Evolutionary conservation across 23 tunicate species (phyloP), one percentile per base, ranked within the genome.

Genomic region (Halocynthia aurantium): DNA sequence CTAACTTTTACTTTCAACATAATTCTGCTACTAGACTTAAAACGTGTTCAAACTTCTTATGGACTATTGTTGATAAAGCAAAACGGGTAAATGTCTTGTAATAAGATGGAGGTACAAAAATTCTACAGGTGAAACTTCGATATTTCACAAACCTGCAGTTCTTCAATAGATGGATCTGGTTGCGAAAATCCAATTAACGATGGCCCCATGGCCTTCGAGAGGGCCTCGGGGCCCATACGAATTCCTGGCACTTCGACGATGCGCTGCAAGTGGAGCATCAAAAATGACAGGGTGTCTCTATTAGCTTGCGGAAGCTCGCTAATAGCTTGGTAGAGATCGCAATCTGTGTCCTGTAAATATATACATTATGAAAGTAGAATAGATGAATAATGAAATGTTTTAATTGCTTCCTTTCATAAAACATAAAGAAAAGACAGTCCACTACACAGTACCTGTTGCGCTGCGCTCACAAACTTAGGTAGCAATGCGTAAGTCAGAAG

Each of bases 131-230:
- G 44, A 31, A 31, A 31, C 44, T 31, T 31, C 4, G 18, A 50
- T 8, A 7, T 54, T 8, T 8, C 22, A 21, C 52, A 53, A 53
- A 84, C 89, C 86, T 87, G 93, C 52, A 92, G 12, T 15, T 86
- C 98, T 0, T 74, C 51, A 20, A 92, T 49, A 12, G 82, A 55
- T 7, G 98, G 98, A 40, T 92, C 92, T 11, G 77, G 71, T 8
- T 69, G 69, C n/a, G 81, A 44, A 70, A 71, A 92, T 13, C 98
- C 98, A n/a, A 86, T 82, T 6, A 92, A 54, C 0, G 98, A 92
- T 5, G 98, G 98, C 7, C 98, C 98, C 31, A 92, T 77, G 7
- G 98, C 98, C 76, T 92, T 92, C 15, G 88, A 57, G 17, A 92
- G 57, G 5, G 84, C 98, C 76, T 92, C 98, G 44, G 79, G 81